Evolutionary conservation across 2,113 vertebrate genomes (phyloP).

Genomic region (Chinchilla lanigera): DNA sequence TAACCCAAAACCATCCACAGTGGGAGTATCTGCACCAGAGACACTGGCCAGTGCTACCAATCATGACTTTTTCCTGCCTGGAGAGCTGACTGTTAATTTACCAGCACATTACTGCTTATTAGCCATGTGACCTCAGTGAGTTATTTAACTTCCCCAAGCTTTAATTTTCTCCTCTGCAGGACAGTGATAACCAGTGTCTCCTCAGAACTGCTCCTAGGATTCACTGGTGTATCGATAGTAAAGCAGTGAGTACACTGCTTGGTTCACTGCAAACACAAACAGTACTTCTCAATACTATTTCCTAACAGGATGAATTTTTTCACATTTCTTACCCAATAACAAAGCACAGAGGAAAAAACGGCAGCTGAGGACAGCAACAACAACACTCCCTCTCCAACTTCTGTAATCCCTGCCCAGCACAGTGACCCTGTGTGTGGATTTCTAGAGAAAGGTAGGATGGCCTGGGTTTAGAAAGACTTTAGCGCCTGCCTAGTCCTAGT

Average conservation of each 20-base stretch:
- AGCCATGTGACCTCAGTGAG: neutral
- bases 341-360: neutral
- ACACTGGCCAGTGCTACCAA: neutral
- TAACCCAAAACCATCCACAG: neutral
- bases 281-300: neutral
- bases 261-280: neutral
- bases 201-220: neutral
- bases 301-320: neutral
- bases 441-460: neutral
- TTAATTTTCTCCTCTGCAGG: neutral
- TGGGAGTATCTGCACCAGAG: neutral
- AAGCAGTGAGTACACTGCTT: neutral
- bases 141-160: neutral
- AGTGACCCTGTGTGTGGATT: neutral
- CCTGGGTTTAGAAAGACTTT: neutral
- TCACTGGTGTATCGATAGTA: neutral
- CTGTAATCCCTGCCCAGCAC: neutral
- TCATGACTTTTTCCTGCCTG: neutral
- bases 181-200: neutral
- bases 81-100: neutral
- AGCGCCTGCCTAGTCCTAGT: neutral
- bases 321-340: neutral
- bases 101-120: neutral
- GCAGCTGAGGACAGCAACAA: neutral
- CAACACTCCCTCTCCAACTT: accelerated